Evolutionary conservation across 2,888 invertebrate species (phyloP).

Genomic region (Acanthosepion esculentum): DNA sequence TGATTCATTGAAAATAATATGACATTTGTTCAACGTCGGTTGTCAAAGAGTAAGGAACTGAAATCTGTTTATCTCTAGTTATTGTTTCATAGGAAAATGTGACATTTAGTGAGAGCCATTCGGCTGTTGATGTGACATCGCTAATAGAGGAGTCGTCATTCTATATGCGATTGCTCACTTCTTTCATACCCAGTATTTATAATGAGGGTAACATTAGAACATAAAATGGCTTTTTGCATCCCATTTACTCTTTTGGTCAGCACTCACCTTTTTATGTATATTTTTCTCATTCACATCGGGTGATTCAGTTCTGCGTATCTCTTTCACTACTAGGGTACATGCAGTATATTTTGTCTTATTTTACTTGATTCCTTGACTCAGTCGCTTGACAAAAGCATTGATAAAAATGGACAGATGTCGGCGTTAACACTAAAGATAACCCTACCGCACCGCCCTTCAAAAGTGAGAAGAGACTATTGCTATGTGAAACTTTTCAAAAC

Average conservation of each 20-base stretch:
- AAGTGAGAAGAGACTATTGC: too few relatives aligned
- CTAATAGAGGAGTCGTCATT: not conserved
- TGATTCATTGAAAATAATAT: conserved; percentile 2
- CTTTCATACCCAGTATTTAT: not conserved
- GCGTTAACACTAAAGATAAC: not conserved
- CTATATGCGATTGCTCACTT: not conserved
- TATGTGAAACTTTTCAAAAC: too few relatives aligned
- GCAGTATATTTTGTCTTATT: not conserved
- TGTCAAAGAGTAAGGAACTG: not conserved
- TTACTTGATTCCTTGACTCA: not conserved
- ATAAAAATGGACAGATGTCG: not conserved
- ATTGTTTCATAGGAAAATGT: conserved; percentile 20
- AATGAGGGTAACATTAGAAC: not conserved
- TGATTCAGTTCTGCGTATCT: not conserved
- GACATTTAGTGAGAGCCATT: not conserved
- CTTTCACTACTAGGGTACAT: not conserved
- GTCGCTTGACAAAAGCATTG: not conserved
- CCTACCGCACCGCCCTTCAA: too few relatives aligned
- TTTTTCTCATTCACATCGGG: not conserved
- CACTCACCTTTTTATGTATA: not conserved
- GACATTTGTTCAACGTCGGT: not conserved
- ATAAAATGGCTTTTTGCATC: not conserved
- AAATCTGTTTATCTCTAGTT: not conserved
- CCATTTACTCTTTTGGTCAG: not conserved
- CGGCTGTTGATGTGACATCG: not conserved